Evolutionary conservation across 92 coral and sea anemone species (phyloP).

Genomic region (Parazoanthus swiftii): DNA sequence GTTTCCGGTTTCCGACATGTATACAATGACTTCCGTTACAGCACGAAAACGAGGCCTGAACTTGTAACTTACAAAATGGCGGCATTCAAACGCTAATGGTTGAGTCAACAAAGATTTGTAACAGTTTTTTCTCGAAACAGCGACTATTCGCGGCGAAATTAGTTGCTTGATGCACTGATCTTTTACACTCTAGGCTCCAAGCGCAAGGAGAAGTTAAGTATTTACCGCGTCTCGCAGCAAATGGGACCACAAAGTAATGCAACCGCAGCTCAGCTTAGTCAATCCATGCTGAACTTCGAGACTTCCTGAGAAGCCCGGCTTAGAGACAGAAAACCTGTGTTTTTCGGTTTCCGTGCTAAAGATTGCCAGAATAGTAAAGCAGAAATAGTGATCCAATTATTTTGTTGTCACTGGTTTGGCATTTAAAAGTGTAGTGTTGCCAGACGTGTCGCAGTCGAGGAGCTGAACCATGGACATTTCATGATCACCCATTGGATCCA

Average conservation of each 20-base stretch:
- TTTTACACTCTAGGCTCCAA: not conserved
- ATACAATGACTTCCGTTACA: conserved; percentile 16
- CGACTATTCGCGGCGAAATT: not conserved
- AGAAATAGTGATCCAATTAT: not conserved
- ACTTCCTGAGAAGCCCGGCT: not conserved
- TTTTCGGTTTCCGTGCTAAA: not conserved
- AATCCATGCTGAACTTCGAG: not conserved
- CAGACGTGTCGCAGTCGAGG: conserved; percentile 8
- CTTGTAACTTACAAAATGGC: conserved; percentile 19
- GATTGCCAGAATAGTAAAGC: not conserved
- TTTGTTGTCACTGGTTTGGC: not conserved
- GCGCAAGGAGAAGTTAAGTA: not conserved
- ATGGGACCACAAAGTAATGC: not conserved
- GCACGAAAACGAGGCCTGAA: conserved; percentile 31
- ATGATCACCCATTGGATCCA: not conserved
- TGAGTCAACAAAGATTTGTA: conserved; percentile 32
- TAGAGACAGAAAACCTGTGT: not conserved
- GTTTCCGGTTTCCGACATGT: conserved; percentile 17
- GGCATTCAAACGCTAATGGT: conserved; percentile 1
- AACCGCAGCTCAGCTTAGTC: not conserved
- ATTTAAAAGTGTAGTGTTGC: not conserved
- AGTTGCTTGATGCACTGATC: not conserved
- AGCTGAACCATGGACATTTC: not conserved
- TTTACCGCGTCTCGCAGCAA: not conserved
- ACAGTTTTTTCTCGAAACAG: not conserved